Conservation (phyloP, 2,888 invertebrate genomes). For the Eupithecia dodoneata region DNA sequence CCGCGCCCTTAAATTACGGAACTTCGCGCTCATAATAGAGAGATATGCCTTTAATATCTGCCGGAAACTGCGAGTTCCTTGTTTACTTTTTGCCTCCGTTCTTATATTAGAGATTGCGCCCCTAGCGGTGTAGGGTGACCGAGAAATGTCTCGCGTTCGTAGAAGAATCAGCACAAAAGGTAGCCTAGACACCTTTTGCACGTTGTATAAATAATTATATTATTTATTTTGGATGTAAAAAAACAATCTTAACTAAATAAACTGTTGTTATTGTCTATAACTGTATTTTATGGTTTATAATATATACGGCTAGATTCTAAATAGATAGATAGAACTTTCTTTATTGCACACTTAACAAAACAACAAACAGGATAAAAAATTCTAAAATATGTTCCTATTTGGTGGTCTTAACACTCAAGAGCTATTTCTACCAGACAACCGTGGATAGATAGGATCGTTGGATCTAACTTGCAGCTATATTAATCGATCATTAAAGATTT, state of each 20-base stretch:
- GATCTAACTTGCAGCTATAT: too few relatives aligned
- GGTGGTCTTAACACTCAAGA: too few relatives aligned
- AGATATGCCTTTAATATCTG: conserved; percentile 85
- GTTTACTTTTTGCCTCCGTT: conserved; percentile 80
- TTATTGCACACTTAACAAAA: too few relatives aligned
- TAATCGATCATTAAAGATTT: background rate
- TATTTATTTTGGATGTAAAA: background rate
- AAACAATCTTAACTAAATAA: background rate
- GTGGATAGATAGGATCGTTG: too few relatives aligned
- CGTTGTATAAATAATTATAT: background rate
- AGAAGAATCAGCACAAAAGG: background rate
- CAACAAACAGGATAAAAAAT: too few relatives aligned
- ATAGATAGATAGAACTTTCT: too few relatives aligned
- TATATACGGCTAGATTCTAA: too few relatives aligned
- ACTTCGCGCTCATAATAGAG: conserved; percentile 84
- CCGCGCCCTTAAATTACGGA: conserved; percentile 83
- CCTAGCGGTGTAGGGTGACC: conserved; percentile 15
- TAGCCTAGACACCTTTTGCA: background rate
- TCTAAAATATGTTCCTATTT: too few relatives aligned
- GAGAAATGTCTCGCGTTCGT: conserved; percentile 16
- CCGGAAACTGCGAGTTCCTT: conserved; percentile 74
- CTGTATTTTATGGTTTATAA: background rate
- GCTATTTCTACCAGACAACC: too few relatives aligned
- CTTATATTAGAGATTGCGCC: conserved; percentile 71
- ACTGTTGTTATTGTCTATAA: background rate